phyloP scores from a whole-genome alignment of 2,113 vertebrate species.

The Sylvicapra grimmia region DNA sequence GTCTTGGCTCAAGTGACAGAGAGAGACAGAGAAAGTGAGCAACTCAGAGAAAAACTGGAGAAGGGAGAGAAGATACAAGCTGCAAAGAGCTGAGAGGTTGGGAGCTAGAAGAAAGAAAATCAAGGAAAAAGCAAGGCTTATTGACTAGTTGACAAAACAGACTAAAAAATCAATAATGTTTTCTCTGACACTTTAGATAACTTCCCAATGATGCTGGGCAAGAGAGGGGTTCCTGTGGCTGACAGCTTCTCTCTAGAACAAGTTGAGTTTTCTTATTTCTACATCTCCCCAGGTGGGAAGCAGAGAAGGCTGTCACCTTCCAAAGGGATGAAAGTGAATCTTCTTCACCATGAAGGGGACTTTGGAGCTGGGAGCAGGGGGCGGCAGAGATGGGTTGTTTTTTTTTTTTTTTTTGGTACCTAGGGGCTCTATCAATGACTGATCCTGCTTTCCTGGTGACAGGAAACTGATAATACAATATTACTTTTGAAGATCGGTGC shows the following conservation, averaged over 20 bases:
- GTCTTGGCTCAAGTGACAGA: neutral
- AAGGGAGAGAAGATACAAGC: neutral
- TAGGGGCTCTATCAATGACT: neutral
- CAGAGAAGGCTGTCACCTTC: slow-evolving; percentile 39
- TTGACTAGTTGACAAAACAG: slow-evolving; percentile 80
- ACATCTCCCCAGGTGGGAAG: slow-evolving; percentile 58
- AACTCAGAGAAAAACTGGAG: neutral
- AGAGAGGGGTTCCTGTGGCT: slow-evolving; percentile 63
- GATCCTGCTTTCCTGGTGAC: neutral
- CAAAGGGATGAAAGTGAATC: slow-evolving; percentile 59
- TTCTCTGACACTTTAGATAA: slow-evolving; percentile 78
- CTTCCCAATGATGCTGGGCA: slow-evolving; percentile 70
- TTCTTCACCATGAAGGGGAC: neutral
- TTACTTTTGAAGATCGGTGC: slow-evolving; percentile 22
- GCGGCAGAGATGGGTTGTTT: neutral
- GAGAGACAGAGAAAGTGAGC: neutral
- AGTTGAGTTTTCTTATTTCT: slow-evolving; percentile 65
- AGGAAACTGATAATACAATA: neutral
- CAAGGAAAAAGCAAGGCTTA: slow-evolving; percentile 65
- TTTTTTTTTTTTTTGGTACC: neutral
- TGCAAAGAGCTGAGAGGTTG: neutral
- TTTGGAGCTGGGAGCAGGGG: neutral
- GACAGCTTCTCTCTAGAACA: slow-evolving; percentile 68
- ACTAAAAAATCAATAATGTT: slow-evolving; percentile 79
- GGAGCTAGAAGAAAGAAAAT: slow-evolving; percentile 16